Percentiles rank a stretch among this genome's conserved stretches.
These are phyloP conservation scores for Sebastes oblongus DNA, from an alignment of 2,797 vertebrate species.

Conservation along the genomic window DNA sequence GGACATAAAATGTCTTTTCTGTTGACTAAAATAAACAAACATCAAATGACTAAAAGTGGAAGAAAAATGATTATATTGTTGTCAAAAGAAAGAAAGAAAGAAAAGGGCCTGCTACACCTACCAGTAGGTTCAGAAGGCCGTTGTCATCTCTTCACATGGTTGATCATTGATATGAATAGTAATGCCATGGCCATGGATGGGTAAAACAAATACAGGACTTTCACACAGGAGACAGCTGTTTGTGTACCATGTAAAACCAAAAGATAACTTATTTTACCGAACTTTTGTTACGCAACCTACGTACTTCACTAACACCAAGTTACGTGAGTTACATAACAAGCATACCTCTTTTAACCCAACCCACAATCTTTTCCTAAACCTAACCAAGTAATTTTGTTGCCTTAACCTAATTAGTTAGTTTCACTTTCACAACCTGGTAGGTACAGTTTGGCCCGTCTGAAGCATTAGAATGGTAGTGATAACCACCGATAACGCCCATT, in stretches of 20 bases:
- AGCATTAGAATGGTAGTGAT: neutral
- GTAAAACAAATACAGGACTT: neutral
- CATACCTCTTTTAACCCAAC: neutral
- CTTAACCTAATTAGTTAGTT: neutral
- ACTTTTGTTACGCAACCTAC: too few species aligned
- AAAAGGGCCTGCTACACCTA: neutral
- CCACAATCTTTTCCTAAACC: neutral
- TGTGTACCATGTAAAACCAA: too few species aligned
- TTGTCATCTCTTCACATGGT: neutral
- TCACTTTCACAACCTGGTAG: neutral
- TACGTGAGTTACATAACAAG: neutral
- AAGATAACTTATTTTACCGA: too few species aligned
- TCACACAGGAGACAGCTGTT: neutral
- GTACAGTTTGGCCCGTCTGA: neutral
- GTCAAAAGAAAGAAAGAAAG: neutral
- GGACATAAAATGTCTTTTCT: too few species aligned
- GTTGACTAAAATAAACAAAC: neutral
- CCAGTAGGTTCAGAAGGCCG: neutral
- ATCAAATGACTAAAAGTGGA: neutral
- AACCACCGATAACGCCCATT: neutral
- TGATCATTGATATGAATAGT: neutral
- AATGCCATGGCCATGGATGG: neutral
- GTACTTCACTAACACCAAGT: neutral
- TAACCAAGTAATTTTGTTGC: neutral
- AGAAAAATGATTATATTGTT: too few species aligned